These are phyloP conservation scores for Actinia equina DNA, from an alignment of 64 coral and sea anemone species.

Conservation along the genomic window DNA sequence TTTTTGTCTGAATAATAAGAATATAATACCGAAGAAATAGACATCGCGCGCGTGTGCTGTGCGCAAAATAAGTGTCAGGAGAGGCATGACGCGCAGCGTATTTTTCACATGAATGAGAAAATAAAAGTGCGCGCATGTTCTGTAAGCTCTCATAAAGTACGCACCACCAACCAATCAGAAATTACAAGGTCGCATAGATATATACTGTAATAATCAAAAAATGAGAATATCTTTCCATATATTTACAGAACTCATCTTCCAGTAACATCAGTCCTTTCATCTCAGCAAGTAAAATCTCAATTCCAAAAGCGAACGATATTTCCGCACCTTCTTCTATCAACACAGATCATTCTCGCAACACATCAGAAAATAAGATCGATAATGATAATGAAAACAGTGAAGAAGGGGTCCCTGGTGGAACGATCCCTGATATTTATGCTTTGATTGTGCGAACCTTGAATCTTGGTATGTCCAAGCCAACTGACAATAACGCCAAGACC, in stretches of 20 bases:
- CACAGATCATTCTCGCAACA: neutral
- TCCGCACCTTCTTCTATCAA: neutral
- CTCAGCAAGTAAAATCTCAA: neutral
- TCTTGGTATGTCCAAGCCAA: neutral
- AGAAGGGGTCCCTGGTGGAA: neutral
- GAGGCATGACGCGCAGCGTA: too few species aligned
- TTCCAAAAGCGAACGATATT: neutral
- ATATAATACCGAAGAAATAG: too few species aligned
- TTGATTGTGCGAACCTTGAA: neutral
- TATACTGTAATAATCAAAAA: too few species aligned
- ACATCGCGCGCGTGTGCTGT: too few species aligned
- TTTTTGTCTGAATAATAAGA: too few species aligned
- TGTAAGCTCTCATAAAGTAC: too few species aligned
- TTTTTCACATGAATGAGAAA: too few species aligned
- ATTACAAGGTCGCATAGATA: too few species aligned
- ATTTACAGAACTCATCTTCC: neutral
- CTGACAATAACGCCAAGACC: neutral
- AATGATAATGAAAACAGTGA: neutral
- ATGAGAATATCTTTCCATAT: too few species aligned
- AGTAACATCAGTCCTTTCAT: neutral
- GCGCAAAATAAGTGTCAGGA: too few species aligned
- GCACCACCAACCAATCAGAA: too few species aligned
- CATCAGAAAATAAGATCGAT: neutral
- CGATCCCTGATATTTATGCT: neutral
- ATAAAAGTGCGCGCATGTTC: too few species aligned